Evolutionary conservation across 2,888 invertebrate species (phyloP).

Genomic region (Tortricodes alternella): DNA sequence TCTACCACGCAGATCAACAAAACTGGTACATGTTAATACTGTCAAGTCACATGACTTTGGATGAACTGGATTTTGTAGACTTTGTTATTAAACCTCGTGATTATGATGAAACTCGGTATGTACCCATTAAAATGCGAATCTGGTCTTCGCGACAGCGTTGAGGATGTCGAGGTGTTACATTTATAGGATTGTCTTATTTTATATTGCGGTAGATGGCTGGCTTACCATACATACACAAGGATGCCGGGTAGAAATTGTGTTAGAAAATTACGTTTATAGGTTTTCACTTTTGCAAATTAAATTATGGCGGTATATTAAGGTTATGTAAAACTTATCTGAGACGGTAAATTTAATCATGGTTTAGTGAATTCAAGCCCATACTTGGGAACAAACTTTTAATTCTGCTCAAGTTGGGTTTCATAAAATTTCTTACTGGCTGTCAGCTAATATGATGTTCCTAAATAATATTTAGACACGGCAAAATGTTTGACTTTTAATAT

Average conservation of each 20-base stretch:
- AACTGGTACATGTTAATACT: neutral
- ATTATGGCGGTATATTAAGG: no score
- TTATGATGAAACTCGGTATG: constrained; percentile 31
- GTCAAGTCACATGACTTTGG: constrained; percentile 30
- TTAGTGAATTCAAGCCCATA: no score
- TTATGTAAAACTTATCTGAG: no score
- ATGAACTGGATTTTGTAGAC: constrained; percentile 29
- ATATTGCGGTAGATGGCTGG: neutral
- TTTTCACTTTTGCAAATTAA: no score
- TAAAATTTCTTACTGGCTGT: no score
- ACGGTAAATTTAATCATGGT: no score
- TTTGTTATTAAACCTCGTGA: constrained; percentile 31
- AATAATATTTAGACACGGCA: no score
- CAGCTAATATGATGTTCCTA: no score
- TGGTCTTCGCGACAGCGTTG: neutral
- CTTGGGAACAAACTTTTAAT: no score
- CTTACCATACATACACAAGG: neutral
- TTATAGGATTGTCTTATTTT: neutral
- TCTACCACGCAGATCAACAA: neutral
- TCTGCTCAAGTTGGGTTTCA: no score
- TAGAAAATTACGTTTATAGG: no score
- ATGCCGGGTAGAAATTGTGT: neutral
- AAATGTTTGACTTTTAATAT: no score
- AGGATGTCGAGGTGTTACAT: neutral
- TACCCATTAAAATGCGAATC: constrained; percentile 19